Evolutionary conservation across 2,797 vertebrate species (phyloP).

Genomic region (Enteromius afrohamiltoni): DNA sequence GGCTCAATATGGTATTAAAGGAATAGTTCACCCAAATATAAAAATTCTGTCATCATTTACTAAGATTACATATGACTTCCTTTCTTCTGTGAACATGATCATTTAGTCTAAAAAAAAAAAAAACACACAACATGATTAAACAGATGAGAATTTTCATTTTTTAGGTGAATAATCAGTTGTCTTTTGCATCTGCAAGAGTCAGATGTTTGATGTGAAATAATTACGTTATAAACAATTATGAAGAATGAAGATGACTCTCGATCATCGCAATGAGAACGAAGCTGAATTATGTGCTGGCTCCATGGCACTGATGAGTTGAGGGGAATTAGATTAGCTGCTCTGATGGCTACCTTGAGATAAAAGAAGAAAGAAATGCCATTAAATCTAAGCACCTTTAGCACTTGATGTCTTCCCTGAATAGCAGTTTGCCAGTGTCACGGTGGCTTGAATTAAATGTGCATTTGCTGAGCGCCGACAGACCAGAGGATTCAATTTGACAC

Average conservation of each 20-base stretch:
- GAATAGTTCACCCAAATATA: background rate
- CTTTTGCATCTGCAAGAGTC: background rate
- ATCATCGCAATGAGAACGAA: background rate
- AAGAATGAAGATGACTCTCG: background rate
- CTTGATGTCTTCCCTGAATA: constrained; percentile 14
- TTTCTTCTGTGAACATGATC: background rate
- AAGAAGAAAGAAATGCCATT: constrained; percentile 15
- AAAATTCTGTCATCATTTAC: background rate
- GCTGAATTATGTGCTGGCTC: background rate
- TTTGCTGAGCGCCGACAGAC: constrained; percentile 43
- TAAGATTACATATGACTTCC: background rate
- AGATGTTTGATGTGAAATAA: background rate
- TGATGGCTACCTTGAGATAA: constrained; percentile 34
- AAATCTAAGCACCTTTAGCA: constrained; percentile 15
- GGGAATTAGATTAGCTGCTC: constrained; percentile 18
- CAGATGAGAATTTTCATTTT: background rate
- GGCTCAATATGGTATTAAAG: constrained; percentile 2
- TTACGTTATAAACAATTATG: background rate
- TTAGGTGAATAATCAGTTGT: background rate
- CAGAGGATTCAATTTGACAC: constrained; percentile 54
- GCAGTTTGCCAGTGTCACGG: background rate
- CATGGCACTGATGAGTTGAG: constrained; percentile 8
- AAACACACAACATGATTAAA: background rate
- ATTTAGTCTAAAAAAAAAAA: background rate
- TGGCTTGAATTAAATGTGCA: constrained; percentile 35